Conservation (phyloP, 2,113 vertebrate species). For the Ammodytes marinus region DNA sequence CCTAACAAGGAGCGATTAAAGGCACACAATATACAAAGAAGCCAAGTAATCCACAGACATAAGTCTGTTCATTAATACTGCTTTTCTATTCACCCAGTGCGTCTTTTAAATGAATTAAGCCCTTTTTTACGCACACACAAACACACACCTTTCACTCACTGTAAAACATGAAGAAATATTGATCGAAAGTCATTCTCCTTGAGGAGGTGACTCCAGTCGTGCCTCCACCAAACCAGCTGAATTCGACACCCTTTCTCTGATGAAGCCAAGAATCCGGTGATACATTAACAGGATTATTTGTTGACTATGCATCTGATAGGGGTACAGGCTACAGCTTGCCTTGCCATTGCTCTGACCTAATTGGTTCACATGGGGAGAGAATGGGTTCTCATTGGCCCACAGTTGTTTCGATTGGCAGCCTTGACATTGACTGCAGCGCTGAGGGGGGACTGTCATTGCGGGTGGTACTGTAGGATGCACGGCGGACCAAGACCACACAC, state of each 20-base stretch:
- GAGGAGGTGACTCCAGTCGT: conserved; percentile 44
- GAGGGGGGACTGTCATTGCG: conserved; percentile 66
- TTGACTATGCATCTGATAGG: conserved; percentile 71
- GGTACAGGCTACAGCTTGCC: conserved; percentile 69
- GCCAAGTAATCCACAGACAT: conserved; percentile 28
- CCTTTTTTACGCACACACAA: conserved; percentile 1
- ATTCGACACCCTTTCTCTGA: neutral
- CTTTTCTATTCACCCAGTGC: conserved; percentile 15
- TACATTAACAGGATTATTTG: conserved; percentile 69
- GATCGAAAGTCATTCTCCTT: conserved; percentile 60
- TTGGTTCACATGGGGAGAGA: conserved; percentile 61
- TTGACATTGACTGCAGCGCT: conserved; percentile 77
- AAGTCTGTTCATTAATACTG: conserved; percentile 13
- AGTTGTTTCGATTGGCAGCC: conserved; percentile 69
- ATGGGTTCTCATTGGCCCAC: conserved; percentile 61
- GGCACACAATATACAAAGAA: conserved; percentile 38
- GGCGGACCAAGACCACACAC: conserved; percentile 47
- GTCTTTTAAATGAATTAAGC: conserved; percentile 1
- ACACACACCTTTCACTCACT: conserved; percentile 13
- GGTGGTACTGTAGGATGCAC: conserved; percentile 71
- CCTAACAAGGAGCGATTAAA: conserved; percentile 18
- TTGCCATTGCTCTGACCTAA: conserved; percentile 78
- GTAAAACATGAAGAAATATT: conserved; percentile 41
- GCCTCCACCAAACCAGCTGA: conserved; percentile 49
- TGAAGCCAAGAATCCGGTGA: conserved; percentile 22